Conservation (phyloP, 2,888 invertebrate genomes). For the Pseudococcus viburni region DNA sequence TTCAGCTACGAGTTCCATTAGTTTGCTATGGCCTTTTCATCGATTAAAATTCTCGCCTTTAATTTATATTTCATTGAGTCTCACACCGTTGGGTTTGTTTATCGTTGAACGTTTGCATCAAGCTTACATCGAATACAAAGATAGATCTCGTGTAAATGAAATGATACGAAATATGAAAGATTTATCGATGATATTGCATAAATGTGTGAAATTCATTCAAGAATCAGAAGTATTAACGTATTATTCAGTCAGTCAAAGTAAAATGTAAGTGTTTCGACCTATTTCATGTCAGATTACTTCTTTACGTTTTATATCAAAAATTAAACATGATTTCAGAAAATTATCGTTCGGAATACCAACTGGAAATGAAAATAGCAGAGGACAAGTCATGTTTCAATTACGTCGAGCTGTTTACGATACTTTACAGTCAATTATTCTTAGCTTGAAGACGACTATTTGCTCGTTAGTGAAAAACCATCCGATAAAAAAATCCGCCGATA, state of each 20-base stretch:
- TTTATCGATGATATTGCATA: constrained; percentile 53
- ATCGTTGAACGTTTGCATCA: not conserved
- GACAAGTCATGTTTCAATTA: constrained; percentile 33
- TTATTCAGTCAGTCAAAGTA: constrained; percentile 67
- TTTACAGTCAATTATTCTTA: constrained; percentile 24
- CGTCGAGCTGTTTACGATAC: not conserved
- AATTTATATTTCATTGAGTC: not conserved
- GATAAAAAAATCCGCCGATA: constrained; percentile 10
- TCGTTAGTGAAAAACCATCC: constrained; percentile 39
- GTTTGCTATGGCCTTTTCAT: not conserved
- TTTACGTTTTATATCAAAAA: not conserved
- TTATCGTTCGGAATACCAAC: not conserved
- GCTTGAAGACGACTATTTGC: constrained; percentile 36
- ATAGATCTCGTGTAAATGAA: not conserved
- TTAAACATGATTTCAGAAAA: not conserved
- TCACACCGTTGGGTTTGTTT: not conserved
- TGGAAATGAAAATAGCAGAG: not conserved
- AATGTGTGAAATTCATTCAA: constrained; percentile 57
- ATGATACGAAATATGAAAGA: constrained; percentile 58
- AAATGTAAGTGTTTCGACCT: constrained; percentile 66
- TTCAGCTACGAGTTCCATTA: not conserved
- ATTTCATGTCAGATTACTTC: not conserved
- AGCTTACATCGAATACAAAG: not conserved
- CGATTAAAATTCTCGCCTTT: not conserved
- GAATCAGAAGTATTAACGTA: constrained; percentile 50